phyloP scores from a whole-genome alignment of 2,113 vertebrate species.

The Setophaga kirtlandii region DNA sequence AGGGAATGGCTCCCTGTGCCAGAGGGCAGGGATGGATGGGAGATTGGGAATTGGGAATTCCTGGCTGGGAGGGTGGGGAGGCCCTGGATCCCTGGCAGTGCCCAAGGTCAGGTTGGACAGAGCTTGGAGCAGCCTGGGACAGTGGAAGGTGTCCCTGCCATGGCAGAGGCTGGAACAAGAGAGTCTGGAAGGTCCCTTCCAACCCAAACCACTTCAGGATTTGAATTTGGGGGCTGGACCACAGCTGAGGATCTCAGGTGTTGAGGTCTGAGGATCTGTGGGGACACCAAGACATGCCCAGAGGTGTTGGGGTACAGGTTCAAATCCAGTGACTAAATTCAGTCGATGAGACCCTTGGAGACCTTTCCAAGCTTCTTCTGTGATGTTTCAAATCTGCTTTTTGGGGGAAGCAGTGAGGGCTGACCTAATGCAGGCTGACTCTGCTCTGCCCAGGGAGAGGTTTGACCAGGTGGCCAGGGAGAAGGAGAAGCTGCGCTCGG shows the following conservation, averaged over 20 bases:
- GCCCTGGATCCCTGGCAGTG: background rate
- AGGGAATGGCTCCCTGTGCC: background rate
- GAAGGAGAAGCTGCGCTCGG: constrained; percentile 87
- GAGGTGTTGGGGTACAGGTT: background rate
- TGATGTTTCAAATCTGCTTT: too few species aligned
- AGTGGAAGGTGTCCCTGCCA: background rate
- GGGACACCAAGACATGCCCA: background rate
- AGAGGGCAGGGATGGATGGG: background rate
- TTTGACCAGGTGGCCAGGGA: constrained; percentile 87
- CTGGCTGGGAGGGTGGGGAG: rapidly evolving
- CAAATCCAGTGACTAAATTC: background rate
- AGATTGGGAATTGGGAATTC: background rate
- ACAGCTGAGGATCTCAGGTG: background rate
- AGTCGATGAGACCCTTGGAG: background rate
- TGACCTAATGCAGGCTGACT: background rate
- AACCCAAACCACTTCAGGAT: background rate
- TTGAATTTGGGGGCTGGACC: rapidly evolving
- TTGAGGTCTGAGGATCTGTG: background rate
- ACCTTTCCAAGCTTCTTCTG: background rate
- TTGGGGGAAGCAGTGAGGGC: background rate
- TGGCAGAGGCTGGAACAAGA: rapidly evolving
- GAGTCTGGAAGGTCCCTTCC: background rate
- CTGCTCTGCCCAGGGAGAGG: constrained; percentile 77
- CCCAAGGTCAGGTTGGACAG: rapidly evolving
- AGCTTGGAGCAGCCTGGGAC: rapidly evolving